Evolutionary conservation across 2,797 vertebrate species (phyloP), one percentile per base, ranked within the genome.

Genomic region (Discoglossus pictus): DNA sequence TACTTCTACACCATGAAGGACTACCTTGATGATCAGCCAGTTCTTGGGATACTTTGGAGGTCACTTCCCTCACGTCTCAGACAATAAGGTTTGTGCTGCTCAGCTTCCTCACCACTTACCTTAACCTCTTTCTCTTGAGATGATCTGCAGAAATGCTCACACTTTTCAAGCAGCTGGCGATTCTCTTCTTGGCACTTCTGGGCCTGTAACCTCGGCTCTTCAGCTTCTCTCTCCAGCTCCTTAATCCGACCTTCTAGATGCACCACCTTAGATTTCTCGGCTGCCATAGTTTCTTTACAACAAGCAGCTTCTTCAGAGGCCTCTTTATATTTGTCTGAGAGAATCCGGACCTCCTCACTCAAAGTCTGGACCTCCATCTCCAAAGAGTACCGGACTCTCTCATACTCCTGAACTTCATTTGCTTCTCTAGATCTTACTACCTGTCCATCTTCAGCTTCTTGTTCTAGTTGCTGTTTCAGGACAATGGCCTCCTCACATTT

Each of bases 121-220:
- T 90, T 88, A 79, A 83, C 60, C 2, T 84, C 80, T 73, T 75
- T 85, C 68, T 85, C 82, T 40, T 76, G 68, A 43, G 60, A 89
- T 77, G 81, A 83, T 31, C 80, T 80, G 1, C 81, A 74, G 52
- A 86, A 86, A 40, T 90, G 84, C 21, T 84, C 88, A 62, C 82
- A 75, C 42, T 89, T 83, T 1, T 77, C 87, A 18, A 27, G 73
- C 18, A 95, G 78, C 59, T 18, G 39, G 20, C 70, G 67, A 1
- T 34, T 27, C 0, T 59, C 60, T 0, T 17, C 50, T 65, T 82
- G 73, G 2, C 80, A 66, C 56, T 54, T 75, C 56, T 68, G 52
- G 0, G 60, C 73, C 48, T 60, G 42, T 10, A 55, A 73, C 15
- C 65, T 78, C 78, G 82, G 62, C 31, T 80, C 77, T 1, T 9